These are phyloP conservation scores for Apamea sordens DNA, from an alignment of 2,888 invertebrate species.

Conservation along the genomic window DNA sequence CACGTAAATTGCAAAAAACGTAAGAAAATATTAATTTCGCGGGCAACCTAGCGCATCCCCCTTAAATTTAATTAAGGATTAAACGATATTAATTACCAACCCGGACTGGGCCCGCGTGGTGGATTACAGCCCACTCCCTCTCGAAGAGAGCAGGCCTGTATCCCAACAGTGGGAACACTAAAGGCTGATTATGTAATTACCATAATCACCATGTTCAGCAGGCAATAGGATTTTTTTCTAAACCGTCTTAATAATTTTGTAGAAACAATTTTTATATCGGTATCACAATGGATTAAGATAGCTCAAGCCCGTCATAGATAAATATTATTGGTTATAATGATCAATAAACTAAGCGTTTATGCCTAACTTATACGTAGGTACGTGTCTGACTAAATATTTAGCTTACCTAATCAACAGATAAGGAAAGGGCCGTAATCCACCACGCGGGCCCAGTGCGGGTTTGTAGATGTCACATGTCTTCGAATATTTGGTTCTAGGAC, in stretches of 20 bases:
- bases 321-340: not conserved
- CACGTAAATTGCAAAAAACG: no score
- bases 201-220: not conserved
- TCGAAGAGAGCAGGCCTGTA: no score
- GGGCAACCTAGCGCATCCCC: no score
- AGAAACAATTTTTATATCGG: not conserved
- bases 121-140: no score
- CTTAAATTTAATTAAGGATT: no score
- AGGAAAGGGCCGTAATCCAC: not conserved
- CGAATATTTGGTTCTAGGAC: not conserved
- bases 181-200: not conserved
- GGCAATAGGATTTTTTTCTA: constrained; percentile 2
- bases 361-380: not conserved
- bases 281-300: constrained; percentile 23
- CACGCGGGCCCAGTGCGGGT: not conserved
- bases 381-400: not conserved
- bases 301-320: not conserved
- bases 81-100: no score
- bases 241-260: not conserved
- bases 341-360: not conserved
- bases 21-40: no score
- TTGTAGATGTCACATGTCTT: not conserved
- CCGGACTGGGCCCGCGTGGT: no score
- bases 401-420: not conserved
- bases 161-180: no score